A percentile compares a stretch with the other conserved stretches of the same genome.
phyloP scores from a whole-genome alignment of 2,113 vertebrate genomes.

The Salminus brasiliensis region DNA sequence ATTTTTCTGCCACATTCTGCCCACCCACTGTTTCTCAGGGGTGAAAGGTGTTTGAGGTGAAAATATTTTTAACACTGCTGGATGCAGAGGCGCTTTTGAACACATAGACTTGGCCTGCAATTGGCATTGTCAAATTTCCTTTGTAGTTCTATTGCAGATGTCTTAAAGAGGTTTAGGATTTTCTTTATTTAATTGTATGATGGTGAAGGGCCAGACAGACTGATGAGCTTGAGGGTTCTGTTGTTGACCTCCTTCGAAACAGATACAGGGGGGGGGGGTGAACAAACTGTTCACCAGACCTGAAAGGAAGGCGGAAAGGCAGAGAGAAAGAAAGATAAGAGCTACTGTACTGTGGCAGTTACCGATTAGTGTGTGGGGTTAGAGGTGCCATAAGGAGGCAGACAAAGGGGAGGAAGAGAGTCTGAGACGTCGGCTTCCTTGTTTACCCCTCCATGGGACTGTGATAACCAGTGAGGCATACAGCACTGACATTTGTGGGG shows the following conservation, averaged over 20 bases:
- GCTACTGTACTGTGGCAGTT: neutral
- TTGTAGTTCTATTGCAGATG: no score
- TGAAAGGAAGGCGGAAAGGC: constrained; percentile 4
- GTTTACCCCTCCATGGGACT: constrained; percentile 24
- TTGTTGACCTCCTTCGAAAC: neutral
- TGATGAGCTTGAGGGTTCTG: no score
- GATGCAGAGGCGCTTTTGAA: neutral
- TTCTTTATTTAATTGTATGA: neutral
- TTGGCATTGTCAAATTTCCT: no score
- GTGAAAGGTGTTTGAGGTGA: neutral
- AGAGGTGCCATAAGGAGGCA: constrained; percentile 17
- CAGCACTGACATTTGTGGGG: neutral
- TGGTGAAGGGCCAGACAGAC: no score
- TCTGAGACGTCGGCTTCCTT: constrained; percentile 39
- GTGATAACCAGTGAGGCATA: constrained; percentile 35
- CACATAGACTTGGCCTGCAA: no score
- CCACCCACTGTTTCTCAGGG: neutral
- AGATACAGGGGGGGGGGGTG: neutral
- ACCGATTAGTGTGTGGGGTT: neutral
- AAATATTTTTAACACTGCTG: neutral
- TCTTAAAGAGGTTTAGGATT: no score
- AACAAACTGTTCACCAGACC: neutral
- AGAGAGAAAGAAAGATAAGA: neutral
- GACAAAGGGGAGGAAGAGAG: constrained; percentile 47
- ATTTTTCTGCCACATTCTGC: neutral